Evolutionary conservation across 1,140 invertebrate genomes (phyloP).

Genomic region (Leptopilina boulardi): DNA sequence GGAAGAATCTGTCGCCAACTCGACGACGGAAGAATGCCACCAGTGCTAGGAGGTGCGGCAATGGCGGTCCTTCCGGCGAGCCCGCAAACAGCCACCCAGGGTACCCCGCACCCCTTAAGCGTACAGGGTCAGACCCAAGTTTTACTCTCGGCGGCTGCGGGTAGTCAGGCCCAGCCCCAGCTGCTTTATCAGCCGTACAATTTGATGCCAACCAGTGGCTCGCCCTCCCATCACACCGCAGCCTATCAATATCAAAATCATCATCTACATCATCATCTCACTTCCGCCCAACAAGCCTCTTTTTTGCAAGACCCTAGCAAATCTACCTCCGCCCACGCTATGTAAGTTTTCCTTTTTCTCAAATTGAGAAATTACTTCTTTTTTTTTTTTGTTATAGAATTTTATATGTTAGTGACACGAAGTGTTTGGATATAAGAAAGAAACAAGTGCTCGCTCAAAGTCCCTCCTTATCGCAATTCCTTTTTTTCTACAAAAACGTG

Average conservation of each 20-base stretch:
- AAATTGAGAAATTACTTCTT: background rate
- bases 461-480: background rate
- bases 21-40: constrained; percentile 66
- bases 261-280: constrained; percentile 56
- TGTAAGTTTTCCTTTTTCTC: constrained; percentile 57
- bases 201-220: constrained; percentile 60
- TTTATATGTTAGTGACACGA: background rate
- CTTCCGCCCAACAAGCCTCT: constrained; percentile 55
- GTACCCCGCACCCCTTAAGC: constrained; percentile 51
- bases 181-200: constrained; percentile 73
- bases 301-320: constrained; percentile 49
- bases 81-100: constrained; percentile 74
- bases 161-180: constrained; percentile 54
- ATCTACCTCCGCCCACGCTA: constrained; percentile 47
- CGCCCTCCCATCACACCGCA: constrained; percentile 56
- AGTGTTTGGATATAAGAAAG: too few relatives aligned
- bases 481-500: constrained; percentile 1
- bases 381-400: background rate
- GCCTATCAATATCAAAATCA: constrained; percentile 48
- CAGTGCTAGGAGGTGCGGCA: constrained; percentile 74
- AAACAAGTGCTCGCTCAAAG: background rate
- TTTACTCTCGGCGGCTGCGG: constrained; percentile 54
- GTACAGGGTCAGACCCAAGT: constrained; percentile 66
- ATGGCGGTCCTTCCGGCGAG: constrained; percentile 76
- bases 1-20: constrained; percentile 12